Conservation (phyloP, 2,888 invertebrate genomes). For the Brachynemurus nebulosus region DNA sequence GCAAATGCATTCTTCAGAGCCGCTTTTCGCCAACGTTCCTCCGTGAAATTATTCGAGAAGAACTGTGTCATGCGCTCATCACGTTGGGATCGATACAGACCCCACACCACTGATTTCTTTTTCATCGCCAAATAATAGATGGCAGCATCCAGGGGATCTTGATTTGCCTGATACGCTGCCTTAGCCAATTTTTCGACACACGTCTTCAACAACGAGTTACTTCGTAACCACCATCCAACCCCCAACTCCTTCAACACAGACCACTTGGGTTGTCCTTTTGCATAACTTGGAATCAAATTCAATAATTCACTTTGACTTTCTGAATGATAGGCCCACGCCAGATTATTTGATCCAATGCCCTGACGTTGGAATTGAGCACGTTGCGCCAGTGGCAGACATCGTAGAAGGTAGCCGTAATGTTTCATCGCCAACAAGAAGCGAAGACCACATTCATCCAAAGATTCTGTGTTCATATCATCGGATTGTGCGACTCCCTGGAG, state of each 20-base stretch:
- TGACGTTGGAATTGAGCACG: constrained; percentile 72
- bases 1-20: constrained; percentile 98
- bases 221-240: constrained; percentile 94
- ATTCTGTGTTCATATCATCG: constrained; percentile 51
- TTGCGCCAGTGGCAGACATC: constrained; percentile 85
- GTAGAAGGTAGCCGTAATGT: constrained; percentile 87
- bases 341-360: constrained; percentile 77
- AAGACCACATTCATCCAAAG: constrained; percentile 93
- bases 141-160: constrained; percentile 96
- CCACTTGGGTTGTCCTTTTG: constrained; percentile 81
- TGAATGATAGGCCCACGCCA: constrained; percentile 99
- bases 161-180: constrained; percentile 77
- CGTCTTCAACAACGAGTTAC: constrained; percentile 61
- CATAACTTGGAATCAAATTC: constrained; percentile 74
- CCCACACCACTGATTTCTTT: constrained; percentile 94
- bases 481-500: constrained; percentile 35
- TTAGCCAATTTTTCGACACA: constrained; percentile 91
- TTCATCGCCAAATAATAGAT: constrained; percentile 96
- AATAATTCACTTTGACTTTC: constrained; percentile 94
- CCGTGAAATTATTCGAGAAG: constrained; percentile 86
- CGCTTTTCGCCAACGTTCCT: constrained; percentile 93
- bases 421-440: constrained; percentile 94
- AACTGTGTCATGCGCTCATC: constrained; percentile 91
- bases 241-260: constrained; percentile 75
- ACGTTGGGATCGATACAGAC: constrained; percentile 73